phyloP scores from a whole-genome alignment of 2,888 invertebrate genomes.

The Drosophila pegasa region DNA sequence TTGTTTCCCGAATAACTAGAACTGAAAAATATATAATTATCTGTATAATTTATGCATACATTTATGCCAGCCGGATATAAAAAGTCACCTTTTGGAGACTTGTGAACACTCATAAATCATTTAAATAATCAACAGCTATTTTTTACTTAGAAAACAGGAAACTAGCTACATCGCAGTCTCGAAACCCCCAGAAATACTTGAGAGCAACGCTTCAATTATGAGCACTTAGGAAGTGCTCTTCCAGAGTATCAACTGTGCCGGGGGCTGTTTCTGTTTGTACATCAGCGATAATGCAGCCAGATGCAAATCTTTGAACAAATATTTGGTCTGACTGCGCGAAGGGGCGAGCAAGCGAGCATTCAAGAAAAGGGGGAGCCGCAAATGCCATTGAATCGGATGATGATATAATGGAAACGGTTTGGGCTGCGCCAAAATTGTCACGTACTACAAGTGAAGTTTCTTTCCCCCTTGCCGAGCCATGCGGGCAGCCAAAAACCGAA shows the following conservation, averaged over 20 bases:
- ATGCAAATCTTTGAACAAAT: conserved; percentile 78
- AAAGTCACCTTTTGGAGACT: not conserved
- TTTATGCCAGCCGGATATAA: too few relatives aligned
- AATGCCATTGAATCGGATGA: conserved; percentile 34
- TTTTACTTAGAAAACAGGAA: conserved; percentile 2
- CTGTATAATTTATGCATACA: too few relatives aligned
- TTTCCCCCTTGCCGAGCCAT: conserved; percentile 24
- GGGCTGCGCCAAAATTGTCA: conserved; percentile 73
- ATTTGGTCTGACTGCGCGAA: conserved; percentile 73
- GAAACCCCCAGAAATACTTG: not conserved
- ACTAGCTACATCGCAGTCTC: not conserved
- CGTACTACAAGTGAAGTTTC: conserved; percentile 56
- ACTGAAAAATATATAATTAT: too few relatives aligned
- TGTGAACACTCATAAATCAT: not conserved
- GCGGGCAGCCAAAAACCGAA: conserved; percentile 43
- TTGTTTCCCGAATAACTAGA: not conserved
- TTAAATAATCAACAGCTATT: not conserved
- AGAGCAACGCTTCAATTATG: conserved; percentile 14
- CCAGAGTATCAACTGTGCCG: conserved; percentile 5
- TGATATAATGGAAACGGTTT: conserved; percentile 39
- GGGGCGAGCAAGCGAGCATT: conserved; percentile 8
- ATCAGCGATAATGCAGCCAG: conserved; percentile 63
- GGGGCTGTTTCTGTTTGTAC: conserved; percentile 23
- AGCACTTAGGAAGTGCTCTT: conserved; percentile 30
- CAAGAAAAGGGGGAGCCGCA: conserved; percentile 11